These are phyloP conservation scores for Podotricha telesiphe DNA, from an alignment of 2,888 invertebrate species.

Conservation along the genomic window DNA sequence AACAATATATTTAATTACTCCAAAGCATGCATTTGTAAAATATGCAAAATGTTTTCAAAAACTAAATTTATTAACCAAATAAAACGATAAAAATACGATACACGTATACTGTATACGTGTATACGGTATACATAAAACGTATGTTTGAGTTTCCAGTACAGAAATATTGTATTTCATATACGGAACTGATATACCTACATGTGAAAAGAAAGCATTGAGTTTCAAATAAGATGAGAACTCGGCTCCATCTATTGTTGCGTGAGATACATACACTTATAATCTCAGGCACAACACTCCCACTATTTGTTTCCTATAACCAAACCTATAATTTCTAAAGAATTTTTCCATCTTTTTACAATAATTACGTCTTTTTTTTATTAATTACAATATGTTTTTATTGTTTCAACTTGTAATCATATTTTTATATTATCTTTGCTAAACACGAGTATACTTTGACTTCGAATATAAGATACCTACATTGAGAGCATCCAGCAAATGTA, in stretches of 20 bases:
- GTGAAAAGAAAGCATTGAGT: constrained; percentile 31
- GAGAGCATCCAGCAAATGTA: constrained; percentile 52
- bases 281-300: constrained; percentile 18
- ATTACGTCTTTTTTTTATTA: constrained; percentile 15
- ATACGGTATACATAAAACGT: too few relatives aligned
- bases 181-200: neutral
- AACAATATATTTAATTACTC: too few relatives aligned
- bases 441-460: too few relatives aligned
- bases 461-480: constrained; percentile 55
- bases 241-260: constrained; percentile 53
- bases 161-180: constrained; percentile 4
- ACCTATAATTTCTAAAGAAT: constrained; percentile 29
- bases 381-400: too few relatives aligned
- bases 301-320: constrained; percentile 43
- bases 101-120: too few relatives aligned
- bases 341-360: neutral
- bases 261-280: constrained; percentile 52
- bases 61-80: too few relatives aligned
- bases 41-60: too few relatives aligned
- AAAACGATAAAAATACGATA: too few relatives aligned
- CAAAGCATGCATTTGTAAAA: too few relatives aligned
- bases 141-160: neutral
- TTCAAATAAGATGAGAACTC: constrained; percentile 53
- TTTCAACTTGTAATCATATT: too few relatives aligned
- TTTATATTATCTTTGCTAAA: too few relatives aligned